Evolutionary conservation across 2,797 vertebrate genomes (phyloP), one percentile per base, ranked within the genome.

Genomic region (Botia kubotai): DNA sequence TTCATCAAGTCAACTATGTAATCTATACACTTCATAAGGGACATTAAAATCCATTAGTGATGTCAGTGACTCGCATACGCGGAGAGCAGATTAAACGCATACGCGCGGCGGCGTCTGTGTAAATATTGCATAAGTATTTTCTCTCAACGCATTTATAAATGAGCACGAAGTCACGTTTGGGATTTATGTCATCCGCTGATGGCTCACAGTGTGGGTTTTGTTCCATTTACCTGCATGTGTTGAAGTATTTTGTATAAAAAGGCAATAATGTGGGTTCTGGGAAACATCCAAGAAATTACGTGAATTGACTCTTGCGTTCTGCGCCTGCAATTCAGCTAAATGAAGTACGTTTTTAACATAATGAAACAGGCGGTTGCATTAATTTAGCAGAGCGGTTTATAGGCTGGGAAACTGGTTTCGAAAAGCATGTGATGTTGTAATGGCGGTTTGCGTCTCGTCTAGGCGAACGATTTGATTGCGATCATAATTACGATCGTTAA

Each of bases 381-480:
- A 81, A 66, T 70, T 75, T 29, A 63, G 43, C 57, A n/a, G 50
- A 79, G 68, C 52, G 23, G 71, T 79, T 77, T 81, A 77, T 62
- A 75, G 57, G 39, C 46, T 67, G 68, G 71, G 43, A 72, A 76
- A 73, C 69, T 29, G 57, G 74, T 71, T 69, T 58, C 4, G 4
- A 68, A 72, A 53, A 26, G n/a, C 33, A 66, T 46, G 23, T 17
- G 48, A 33, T 6, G 16, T 63, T 80, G 66, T 69, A 66, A 58
- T 69, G 58, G 48, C 2, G 4, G 55, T 77, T 21, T 72, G 68
- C 29, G 36, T 29, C 36, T 62, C 10, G 43, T 4, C 55, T 72
- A 85, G 86, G 85, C 86, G 77, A 74, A 81, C 75, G 86, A 78
- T 85, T 85, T 85, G 76, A 89, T 72, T 79, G 33, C 33, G 1